A percentile compares a stretch with the other conserved stretches of the same genome.
phyloP scores from a whole-genome alignment of 2,888 invertebrate species.

The Drosophila ezoana region DNA sequence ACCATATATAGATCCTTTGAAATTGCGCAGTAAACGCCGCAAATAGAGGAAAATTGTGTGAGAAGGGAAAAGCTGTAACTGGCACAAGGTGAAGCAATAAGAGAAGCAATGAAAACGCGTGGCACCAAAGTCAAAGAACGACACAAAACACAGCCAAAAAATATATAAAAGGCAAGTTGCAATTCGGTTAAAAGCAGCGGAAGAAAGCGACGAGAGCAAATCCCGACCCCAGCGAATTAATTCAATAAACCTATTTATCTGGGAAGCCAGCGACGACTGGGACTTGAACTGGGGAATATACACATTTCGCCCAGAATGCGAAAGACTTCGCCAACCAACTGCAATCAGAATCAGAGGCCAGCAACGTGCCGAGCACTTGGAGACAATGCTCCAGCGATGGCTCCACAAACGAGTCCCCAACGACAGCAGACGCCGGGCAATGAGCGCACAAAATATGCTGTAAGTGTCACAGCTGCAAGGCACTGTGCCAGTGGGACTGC shows the following conservation, averaged over 20 bases:
- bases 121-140: conserved; percentile 40
- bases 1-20: background rate
- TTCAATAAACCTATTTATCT: conserved; percentile 77
- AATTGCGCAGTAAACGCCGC: conserved; percentile 4
- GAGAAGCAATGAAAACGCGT: conserved; percentile 32
- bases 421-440: conserved; percentile 61
- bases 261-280: conserved; percentile 31
- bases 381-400: conserved; percentile 52
- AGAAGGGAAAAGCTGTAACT: conserved; percentile 10
- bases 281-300: conserved; percentile 41
- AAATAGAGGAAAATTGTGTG: conserved; percentile 7
- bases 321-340: conserved; percentile 66
- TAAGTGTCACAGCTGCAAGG: conserved; percentile 72
- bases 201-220: conserved; percentile 7
- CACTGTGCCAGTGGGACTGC: conserved; percentile 72
- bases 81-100: conserved; percentile 42
- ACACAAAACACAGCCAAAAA: conserved; percentile 35
- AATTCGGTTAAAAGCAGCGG: conserved; percentile 36
- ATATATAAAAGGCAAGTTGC: conserved; percentile 25
- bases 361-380: conserved; percentile 40
- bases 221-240: conserved; percentile 60
- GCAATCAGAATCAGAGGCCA: conserved; percentile 66
- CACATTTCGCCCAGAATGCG: conserved; percentile 65
- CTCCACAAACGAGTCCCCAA: conserved; percentile 75
- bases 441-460: conserved; percentile 68